Conservation (phyloP, 1,140 invertebrate genomes). For the Odontomachus brunneus region DNA sequence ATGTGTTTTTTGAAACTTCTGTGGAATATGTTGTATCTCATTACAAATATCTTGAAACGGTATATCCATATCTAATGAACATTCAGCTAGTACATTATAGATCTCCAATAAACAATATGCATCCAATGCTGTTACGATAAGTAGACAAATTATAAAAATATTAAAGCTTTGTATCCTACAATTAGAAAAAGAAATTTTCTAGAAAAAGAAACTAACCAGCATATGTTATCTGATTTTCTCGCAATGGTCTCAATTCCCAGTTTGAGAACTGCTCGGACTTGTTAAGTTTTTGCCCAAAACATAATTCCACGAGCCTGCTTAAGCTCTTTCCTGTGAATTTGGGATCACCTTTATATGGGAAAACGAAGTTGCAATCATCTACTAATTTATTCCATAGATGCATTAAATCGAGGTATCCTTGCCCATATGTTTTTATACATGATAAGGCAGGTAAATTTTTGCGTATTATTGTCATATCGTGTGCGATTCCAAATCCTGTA, state of each 20-base stretch:
- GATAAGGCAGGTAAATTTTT: slow-evolving; percentile 85
- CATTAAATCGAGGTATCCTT: slow-evolving; percentile 86
- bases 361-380: slow-evolving; percentile 84
- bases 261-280: slow-evolving; percentile 95
- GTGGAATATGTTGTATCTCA: slow-evolving; percentile 80
- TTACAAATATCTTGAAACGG: slow-evolving; percentile 88
- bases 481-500: slow-evolving; percentile 87
- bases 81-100: slow-evolving; percentile 87
- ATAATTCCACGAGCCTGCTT: slow-evolving; percentile 90
- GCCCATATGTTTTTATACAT: slow-evolving; percentile 81
- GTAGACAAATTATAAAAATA: slow-evolving; percentile 2
- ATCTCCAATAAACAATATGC: slow-evolving; percentile 92
- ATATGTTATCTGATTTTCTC: slow-evolving; percentile 91
- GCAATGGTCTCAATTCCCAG: slow-evolving; percentile 93
- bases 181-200: slow-evolving; percentile 14
- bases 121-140: slow-evolving; percentile 88
- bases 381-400: slow-evolving; percentile 86
- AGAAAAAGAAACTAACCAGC: slow-evolving; percentile 86
- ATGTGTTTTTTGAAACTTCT: slow-evolving; percentile 82
- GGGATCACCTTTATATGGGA: slow-evolving; percentile 84
- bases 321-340: slow-evolving; percentile 85
- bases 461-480: slow-evolving; percentile 87
- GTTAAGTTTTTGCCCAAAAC: slow-evolving; percentile 90
- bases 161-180: neutral
- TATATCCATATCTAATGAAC: slow-evolving; percentile 85